Evolutionary conservation across 1,140 invertebrate species (phyloP), one percentile per base, ranked within the genome.

Genomic region (Vanessa atalanta): DNA sequence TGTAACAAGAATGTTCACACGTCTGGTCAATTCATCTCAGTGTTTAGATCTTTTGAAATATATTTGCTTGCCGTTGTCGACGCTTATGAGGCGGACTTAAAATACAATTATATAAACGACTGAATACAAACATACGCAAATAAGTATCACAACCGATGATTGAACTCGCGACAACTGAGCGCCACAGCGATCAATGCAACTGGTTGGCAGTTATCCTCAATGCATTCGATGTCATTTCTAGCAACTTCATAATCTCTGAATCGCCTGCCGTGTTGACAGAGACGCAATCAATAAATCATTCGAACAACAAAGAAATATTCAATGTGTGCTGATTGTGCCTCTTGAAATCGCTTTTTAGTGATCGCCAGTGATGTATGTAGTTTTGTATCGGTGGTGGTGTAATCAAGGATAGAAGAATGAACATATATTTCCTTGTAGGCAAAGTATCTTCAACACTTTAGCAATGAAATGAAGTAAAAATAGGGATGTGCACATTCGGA

Each of bases 231-330:
- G 11, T 47, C 66, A 69, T 23, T 26, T 69, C 66, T 15, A 69
- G 47, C 37, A 16, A 14, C 15, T 20, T 47, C 37, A 20, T 14
- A 8, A 9, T 69, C 31, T 47, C 23, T 5, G 20, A 9, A 9
- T 11, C 47, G 48, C 86, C 86, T 81, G 85, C 81, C 77, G 85
- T 91, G 90, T 92, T 92, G 90, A 92, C 90, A 92, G 89, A 92
- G 89, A 90, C 83, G 88, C 84, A 89, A 89, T 91, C 90, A 90
- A 92, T 92, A 92, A 92, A 92, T 92, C 90, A 92, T 87, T 90
- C 81, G 85, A 77, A 72, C 83, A 78, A 90, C 88, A 92, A 91
- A 91, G 88, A 86, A 61, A 82, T 85, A 88, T 91, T 92, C 87
- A 92, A 91, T 92, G 88, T 90, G 90, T 87, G 87, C 89, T 92